These are phyloP conservation scores for Heloderma charlesbogerti DNA, from an alignment of 2,113 vertebrate genomes.

Conservation along the genomic window DNA sequence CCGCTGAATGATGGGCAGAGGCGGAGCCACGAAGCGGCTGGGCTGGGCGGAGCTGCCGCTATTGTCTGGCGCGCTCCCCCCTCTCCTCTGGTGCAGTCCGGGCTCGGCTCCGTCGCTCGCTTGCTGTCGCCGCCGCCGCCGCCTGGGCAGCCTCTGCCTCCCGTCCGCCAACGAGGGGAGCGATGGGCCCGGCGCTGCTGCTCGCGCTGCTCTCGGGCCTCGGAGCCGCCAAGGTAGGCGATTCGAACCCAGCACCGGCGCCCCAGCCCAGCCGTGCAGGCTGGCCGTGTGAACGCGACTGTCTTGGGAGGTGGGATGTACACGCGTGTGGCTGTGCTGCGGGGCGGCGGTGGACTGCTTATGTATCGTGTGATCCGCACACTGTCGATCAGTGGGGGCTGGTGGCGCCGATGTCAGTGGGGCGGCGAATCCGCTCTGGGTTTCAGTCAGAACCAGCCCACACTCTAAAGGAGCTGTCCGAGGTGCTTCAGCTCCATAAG, in stretches of 20 bases:
- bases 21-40: background rate
- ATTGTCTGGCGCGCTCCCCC: too few species aligned
- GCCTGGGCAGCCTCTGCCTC: conserved; percentile 33
- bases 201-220: conserved; percentile 44
- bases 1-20: background rate
- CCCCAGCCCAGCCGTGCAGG: background rate
- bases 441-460: too few species aligned
- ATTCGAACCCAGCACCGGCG: background rate
- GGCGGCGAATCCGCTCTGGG: too few species aligned
- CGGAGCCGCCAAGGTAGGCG: conserved; percentile 43
- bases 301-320: background rate
- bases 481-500: too few species aligned
- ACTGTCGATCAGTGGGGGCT: too few species aligned
- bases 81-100: background rate
- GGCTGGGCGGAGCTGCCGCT: background rate
- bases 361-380: background rate
- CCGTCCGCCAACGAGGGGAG: background rate
- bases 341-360: background rate
- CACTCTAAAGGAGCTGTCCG: too few species aligned
- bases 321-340: background rate
- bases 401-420: too few species aligned
- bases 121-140: conserved; percentile 32
- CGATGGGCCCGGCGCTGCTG: conserved; percentile 46
- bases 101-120: conserved; percentile 33
- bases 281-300: background rate